A percentile compares a stretch with the other conserved stretches of the same genome.
These are phyloP conservation scores for Oncorhynchus kisutch DNA, from an alignment of 2,113 vertebrate genomes.

Conservation along the genomic window DNA sequence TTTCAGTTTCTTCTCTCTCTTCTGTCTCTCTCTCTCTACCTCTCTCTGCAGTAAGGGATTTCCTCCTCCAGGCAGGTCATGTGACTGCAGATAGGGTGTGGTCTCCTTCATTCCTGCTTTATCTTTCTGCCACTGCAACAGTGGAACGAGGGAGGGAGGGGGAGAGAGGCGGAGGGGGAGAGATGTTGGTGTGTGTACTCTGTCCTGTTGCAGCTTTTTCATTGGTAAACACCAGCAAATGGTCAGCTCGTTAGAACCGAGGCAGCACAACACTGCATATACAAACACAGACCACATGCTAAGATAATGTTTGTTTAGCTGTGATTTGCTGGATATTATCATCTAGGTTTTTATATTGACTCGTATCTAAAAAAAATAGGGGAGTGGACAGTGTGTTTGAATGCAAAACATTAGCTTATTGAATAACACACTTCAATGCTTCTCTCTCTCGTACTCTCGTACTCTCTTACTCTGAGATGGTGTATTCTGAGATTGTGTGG, in stretches of 20 bases:
- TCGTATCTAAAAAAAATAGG: too few species aligned
- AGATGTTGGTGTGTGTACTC: not conserved
- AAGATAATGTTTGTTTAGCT: too few species aligned
- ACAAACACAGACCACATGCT: too few species aligned
- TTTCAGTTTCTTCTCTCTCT: constrained; percentile 1
- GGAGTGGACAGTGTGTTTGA: too few species aligned
- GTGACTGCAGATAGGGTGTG: constrained; percentile 75
- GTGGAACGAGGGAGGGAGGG: not conserved
- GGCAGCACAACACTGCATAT: too few species aligned
- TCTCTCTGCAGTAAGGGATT: constrained; percentile 58
- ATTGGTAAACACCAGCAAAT: not conserved
- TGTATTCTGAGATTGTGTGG: not conserved
- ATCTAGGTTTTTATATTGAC: too few species aligned
- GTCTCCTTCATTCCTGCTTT: constrained; percentile 65
- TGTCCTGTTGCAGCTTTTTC: not conserved
- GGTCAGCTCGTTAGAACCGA: not conserved
- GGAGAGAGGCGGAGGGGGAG: not conserved
- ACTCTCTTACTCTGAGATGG: too few species aligned
- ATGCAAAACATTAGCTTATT: too few species aligned
- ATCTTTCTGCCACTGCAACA: constrained; percentile 10
- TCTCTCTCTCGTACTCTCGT: not conserved
- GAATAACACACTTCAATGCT: not conserved
- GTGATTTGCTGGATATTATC: too few species aligned
- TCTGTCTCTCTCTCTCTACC: not conserved
- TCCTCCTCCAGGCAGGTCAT: constrained; percentile 66